Conservation (phyloP, 2,113 vertebrate species). For the Nibea albiflora region DNA sequence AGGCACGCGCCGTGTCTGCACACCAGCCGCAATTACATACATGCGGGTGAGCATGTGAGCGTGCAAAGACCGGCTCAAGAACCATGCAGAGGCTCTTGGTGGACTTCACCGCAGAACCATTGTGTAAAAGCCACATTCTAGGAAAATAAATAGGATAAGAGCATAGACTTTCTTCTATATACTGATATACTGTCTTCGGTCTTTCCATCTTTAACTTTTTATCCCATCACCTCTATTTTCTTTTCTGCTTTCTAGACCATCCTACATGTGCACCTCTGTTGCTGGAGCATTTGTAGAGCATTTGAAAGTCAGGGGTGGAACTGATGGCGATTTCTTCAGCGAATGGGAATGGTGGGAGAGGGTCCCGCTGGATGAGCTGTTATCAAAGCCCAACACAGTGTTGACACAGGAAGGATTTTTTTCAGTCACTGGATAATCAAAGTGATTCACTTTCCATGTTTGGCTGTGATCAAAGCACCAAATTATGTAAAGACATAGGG, state of each 20-base stretch:
- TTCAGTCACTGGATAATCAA: slow-evolving; percentile 32
- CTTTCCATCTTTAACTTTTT: slow-evolving; percentile 16
- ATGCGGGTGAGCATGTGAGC: slow-evolving; percentile 16
- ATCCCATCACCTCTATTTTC: background rate
- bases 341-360: slow-evolving; percentile 23
- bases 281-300: background rate
- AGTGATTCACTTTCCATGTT: slow-evolving; percentile 33
- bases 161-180: background rate
- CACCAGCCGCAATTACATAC: slow-evolving; percentile 35
- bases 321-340: slow-evolving; percentile 33
- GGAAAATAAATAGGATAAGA: background rate
- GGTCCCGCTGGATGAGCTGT: slow-evolving; percentile 36
- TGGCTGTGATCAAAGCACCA: slow-evolving; percentile 38
- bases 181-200: background rate
- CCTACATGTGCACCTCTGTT: background rate
- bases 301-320: slow-evolving; percentile 40
- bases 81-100: slow-evolving; percentile 4
- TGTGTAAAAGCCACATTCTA: background rate
- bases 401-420: slow-evolving; percentile 34
- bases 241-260: background rate
- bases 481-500: slow-evolving; percentile 57
- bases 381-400: slow-evolving; percentile 46
- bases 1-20: slow-evolving; percentile 31
- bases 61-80: slow-evolving; percentile 2
- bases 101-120: slow-evolving; percentile 5